Evolutionary conservation across 2,113 vertebrate genomes (phyloP).

Genomic region (Pitta sordida): DNA sequence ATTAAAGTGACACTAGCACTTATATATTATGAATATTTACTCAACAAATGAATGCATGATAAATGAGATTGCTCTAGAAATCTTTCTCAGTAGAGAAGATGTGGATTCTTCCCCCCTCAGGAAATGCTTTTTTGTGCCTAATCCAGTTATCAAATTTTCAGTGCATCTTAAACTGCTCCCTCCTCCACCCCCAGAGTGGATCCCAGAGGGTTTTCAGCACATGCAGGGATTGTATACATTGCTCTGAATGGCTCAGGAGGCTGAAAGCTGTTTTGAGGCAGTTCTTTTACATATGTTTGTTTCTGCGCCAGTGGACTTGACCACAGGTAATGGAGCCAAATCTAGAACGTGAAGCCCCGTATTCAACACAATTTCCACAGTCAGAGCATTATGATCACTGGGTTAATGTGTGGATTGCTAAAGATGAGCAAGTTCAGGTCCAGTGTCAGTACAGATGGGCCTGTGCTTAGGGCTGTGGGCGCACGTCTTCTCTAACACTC

Average conservation of each 20-base stretch:
- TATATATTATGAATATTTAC: constrained; percentile 62
- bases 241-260: background rate
- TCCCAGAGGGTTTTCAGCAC: background rate
- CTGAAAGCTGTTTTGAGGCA: background rate
- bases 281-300: background rate
- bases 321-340: background rate
- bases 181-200: background rate
- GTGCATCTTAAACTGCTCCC: background rate
- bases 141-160: background rate
- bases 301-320: background rate
- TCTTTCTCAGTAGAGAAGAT: background rate
- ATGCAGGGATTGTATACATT: accelerated
- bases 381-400: background rate
- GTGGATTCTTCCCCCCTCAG: background rate
- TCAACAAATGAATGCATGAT: constrained; percentile 42
- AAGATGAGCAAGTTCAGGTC: background rate
- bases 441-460: accelerated
- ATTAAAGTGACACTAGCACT: constrained; percentile 47
- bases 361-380: background rate
- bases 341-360: background rate
- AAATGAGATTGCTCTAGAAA: constrained; percentile 9
- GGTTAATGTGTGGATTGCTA: background rate
- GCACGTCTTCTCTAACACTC: background rate
- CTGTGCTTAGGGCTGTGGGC: background rate
- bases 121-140: background rate